phyloP scores from a whole-genome alignment of 2,113 vertebrate species.

The Spermophilus dauricus region DNA sequence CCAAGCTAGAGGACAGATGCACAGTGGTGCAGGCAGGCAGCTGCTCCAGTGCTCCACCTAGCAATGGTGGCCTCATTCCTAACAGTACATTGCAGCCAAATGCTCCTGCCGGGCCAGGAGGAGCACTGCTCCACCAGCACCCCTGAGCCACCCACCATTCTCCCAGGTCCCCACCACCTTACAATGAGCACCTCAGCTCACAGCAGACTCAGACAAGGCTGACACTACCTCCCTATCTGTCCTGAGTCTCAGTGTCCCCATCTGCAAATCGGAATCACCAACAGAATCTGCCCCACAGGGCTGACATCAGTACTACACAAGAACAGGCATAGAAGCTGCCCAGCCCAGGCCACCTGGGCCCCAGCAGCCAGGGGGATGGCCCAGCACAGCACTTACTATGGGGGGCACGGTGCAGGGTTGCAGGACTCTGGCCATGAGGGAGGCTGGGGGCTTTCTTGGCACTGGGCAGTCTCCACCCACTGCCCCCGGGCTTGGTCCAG shows the following conservation, averaged over 20 bases:
- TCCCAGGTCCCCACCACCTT: background rate
- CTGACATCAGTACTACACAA: accelerated
- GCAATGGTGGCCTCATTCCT: accelerated
- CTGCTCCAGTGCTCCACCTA: background rate
- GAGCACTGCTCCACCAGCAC: background rate
- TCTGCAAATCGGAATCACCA: accelerated
- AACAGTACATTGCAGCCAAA: accelerated
- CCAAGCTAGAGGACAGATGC: background rate
- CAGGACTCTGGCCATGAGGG: conserved; percentile 85
- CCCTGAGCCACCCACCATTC: accelerated
- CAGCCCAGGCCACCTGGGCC: accelerated
- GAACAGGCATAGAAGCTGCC: background rate
- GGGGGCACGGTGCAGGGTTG: conserved; percentile 88
- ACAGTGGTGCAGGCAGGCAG: accelerated
- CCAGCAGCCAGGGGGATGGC: background rate
- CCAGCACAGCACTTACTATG: conserved; percentile 86
- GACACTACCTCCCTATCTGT: background rate
- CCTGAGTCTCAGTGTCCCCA: background rate
- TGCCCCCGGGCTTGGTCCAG: conserved; percentile 85
- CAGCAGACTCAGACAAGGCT: accelerated
- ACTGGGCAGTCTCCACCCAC: conserved; percentile 86
- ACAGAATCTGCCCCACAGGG: background rate
- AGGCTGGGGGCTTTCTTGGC: conserved; percentile 82
- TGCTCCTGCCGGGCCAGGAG: accelerated
- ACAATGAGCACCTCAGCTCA: background rate